Percentiles rank a stretch among this genome's conserved stretches.
phyloP scores from a whole-genome alignment of 2,113 vertebrate species.

The Sterrhoptilus dennistouni region DNA sequence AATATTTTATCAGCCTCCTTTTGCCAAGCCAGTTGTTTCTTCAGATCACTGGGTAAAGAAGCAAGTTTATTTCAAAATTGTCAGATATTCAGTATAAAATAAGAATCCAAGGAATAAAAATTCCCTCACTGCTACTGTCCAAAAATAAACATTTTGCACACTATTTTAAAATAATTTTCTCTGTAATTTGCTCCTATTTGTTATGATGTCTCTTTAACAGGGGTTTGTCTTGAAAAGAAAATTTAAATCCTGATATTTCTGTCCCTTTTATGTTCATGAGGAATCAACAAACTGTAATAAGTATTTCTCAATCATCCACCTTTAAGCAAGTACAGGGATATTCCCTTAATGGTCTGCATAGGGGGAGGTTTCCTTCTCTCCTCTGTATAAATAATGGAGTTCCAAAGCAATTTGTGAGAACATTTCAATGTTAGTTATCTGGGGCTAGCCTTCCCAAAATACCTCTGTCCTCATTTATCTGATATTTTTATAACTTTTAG shows the following conservation, averaged over 20 bases:
- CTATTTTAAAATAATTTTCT: not conserved
- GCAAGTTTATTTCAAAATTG: not conserved
- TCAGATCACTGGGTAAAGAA: not conserved
- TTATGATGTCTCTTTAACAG: not conserved
- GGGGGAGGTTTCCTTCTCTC: not conserved
- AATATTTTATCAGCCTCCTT: not conserved
- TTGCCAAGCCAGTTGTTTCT: not conserved
- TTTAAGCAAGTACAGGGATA: not conserved
- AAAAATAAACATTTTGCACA: not conserved
- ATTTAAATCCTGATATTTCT: not conserved
- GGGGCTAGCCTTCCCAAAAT: not conserved
- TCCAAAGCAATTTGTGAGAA: not conserved
- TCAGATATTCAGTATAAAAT: not conserved
- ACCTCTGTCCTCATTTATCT: not conserved
- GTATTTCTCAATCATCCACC: not conserved
- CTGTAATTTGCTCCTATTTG: not conserved
- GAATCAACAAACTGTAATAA: not conserved
- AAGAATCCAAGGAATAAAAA: not conserved
- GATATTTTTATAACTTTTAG: not conserved
- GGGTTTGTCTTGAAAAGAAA: not conserved
- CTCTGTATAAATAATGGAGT: not conserved
- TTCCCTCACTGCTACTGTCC: not conserved
- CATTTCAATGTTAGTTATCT: not conserved
- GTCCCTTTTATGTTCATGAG: not conserved
- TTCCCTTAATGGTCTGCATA: not conserved